These are phyloP conservation scores for Benitochromis conjunctus DNA, from an alignment of 2,113 vertebrate genomes.

Conservation along the genomic window DNA sequence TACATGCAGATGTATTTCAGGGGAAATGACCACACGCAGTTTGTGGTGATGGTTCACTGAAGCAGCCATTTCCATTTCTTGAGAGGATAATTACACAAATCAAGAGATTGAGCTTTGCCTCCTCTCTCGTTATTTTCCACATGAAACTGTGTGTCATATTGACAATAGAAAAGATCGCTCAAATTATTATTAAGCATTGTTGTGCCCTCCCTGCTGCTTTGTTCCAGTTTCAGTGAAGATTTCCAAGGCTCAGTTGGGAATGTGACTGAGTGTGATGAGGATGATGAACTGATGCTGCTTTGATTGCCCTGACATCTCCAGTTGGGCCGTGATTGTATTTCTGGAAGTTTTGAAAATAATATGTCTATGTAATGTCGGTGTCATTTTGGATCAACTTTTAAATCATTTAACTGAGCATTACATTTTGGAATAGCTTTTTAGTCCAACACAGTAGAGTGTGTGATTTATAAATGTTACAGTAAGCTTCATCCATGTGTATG, in stretches of 20 bases:
- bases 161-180: not conserved
- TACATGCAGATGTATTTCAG: not conserved
- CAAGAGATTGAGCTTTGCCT: not conserved
- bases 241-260: conserved; percentile 14
- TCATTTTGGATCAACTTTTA: conserved; percentile 18
- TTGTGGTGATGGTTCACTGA: not conserved
- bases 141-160: not conserved
- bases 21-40: not conserved
- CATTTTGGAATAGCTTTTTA: conserved; percentile 6
- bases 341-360: not conserved
- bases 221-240: not conserved
- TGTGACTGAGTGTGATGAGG: conserved; percentile 38
- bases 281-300: conserved; percentile 34
- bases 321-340: conserved; percentile 35
- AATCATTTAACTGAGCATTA: conserved; percentile 5
- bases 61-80: conserved; percentile 11
- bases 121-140: not conserved
- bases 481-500: not conserved
- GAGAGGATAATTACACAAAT: conserved; percentile 34
- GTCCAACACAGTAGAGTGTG: not conserved
- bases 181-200: conserved; percentile 3
- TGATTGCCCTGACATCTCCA: conserved; percentile 35
- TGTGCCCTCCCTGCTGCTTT: conserved; percentile 10
- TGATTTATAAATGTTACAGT: conserved; percentile 7
- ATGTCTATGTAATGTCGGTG: conserved; percentile 19